A percentile compares a stretch with the other conserved stretches of the same genome.
Conservation (phyloP, 2,888 invertebrate genomes). For the Taphrorychus bicolor region DNA sequence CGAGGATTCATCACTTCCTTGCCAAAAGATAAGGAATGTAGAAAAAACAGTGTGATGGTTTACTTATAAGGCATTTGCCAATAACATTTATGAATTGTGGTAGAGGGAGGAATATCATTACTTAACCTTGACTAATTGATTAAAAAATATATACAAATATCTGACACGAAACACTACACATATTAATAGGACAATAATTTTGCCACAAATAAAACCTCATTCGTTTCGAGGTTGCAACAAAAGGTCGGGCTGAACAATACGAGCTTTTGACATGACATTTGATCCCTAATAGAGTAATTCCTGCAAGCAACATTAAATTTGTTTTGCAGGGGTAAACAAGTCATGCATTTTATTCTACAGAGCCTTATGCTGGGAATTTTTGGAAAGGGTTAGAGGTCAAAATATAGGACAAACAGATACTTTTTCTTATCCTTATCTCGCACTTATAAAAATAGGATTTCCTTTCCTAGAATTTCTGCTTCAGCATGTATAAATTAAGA, state of each 20-base stretch:
- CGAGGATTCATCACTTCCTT: slow-evolving; percentile 7
- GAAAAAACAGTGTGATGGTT: not conserved
- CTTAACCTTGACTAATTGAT: too few species aligned
- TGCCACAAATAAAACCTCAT: not conserved
- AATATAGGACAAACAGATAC: not conserved
- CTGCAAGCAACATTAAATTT: not conserved
- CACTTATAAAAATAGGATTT: too few species aligned
- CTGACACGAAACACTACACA: too few species aligned
- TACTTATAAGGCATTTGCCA: too few species aligned
- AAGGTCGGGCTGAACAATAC: slow-evolving; percentile 19
- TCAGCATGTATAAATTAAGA: too few species aligned
- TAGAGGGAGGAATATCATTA: too few species aligned
- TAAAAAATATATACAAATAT: too few species aligned
- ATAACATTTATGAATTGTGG: too few species aligned
- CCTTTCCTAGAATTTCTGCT: too few species aligned
- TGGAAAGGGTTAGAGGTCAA: not conserved
- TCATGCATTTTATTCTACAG: not conserved
- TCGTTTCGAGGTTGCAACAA: not conserved
- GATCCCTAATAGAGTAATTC: slow-evolving; percentile 2
- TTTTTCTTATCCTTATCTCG: too few species aligned
- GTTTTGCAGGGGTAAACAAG: not conserved
- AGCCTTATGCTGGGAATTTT: not conserved
- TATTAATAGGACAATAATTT: too few species aligned
- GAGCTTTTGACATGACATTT: slow-evolving; percentile 23
- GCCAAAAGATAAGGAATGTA: not conserved